A percentile compares a stretch with the other conserved stretches of the same genome.
phyloP scores from a whole-genome alignment of 2,797 vertebrate species.

The Macropus fuliginosus region DNA sequence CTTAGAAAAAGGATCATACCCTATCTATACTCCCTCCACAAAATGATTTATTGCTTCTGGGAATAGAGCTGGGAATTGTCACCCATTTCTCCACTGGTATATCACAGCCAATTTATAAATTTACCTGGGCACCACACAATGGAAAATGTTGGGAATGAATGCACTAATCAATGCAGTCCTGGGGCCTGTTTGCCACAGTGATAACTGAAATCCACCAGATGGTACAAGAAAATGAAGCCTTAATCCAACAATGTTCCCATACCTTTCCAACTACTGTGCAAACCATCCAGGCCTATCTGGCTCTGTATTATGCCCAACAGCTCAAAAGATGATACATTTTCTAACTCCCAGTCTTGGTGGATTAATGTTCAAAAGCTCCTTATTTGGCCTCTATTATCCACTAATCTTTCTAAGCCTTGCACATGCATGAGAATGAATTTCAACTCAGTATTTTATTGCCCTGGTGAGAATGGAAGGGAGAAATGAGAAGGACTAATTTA shows the following conservation, averaged over 20 bases:
- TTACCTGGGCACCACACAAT: not conserved
- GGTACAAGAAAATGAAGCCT: constrained; percentile 58
- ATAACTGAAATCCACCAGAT: constrained; percentile 51
- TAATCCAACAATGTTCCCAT: constrained; percentile 46
- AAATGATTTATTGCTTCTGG: constrained; percentile 31
- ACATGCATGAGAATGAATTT: constrained; percentile 62
- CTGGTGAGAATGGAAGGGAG: constrained; percentile 46
- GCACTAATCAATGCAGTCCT: not conserved
- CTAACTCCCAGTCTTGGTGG: constrained; percentile 52
- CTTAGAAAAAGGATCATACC: not conserved
- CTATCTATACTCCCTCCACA: not conserved
- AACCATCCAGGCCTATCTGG: constrained; percentile 26
- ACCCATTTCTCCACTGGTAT: not conserved
- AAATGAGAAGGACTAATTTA: constrained; percentile 64
- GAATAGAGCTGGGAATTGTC: not conserved
- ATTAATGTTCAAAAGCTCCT: constrained; percentile 62
- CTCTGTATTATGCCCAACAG: constrained; percentile 45
- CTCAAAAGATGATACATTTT: constrained; percentile 67
- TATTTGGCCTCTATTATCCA: constrained; percentile 65
- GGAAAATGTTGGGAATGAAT: constrained; percentile 12
- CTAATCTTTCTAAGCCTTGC: constrained; percentile 65
- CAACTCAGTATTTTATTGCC: constrained; percentile 46
- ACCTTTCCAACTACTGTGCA: constrained; percentile 58
- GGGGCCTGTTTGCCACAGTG: constrained; percentile 31
- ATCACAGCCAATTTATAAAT: constrained; percentile 16